Evolutionary conservation across 2,888 invertebrate species (phyloP), one percentile per base, ranked within the genome.

Genomic region (Apamea crenata): DNA sequence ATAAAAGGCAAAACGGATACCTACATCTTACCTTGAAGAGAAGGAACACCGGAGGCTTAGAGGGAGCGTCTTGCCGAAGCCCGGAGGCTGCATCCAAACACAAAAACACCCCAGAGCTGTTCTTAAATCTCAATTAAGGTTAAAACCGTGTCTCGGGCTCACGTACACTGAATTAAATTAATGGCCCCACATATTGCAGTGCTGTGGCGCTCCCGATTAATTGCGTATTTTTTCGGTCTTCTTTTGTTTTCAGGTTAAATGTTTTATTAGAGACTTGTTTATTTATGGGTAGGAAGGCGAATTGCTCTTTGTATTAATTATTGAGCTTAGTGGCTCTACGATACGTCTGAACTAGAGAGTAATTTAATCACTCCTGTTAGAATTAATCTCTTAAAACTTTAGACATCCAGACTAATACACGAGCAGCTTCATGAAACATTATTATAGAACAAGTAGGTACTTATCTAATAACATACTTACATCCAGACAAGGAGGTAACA

Each of bases 41-140:
- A 63, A 40, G 79, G 80, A 77, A 69, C 53, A 85, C 83, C 63
- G 83, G 83, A 80, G 87, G 88, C 91, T 91, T 89, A 89, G 89
- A 88, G 90, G 86, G 86, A 85, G 86, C 86, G 85, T 85, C 87
- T 86, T 93, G 91, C 87, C 89, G 85, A 91, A 92, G 90, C 93
- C 91, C 89, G 89, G 92, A 92, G 90, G 93, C 91, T 90, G 89
- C 91, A 87, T 87, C 87, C 88, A 90, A 91, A 92, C 92, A 93
- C 92, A 94, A 95, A 95, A 95, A 94, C 94, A 93, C 92, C 93
- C 92, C 88, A 90, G 87, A 92, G 93, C 93, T 91, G 93, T 96
- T 96, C 96, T 97, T 97, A 96, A 96, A 96, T 97, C 96, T 95
- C 96, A 96, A 97, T 97, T 97, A 96, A 94, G 96, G 96, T 95